Percentiles rank a stretch among this genome's conserved stretches.
These are phyloP conservation scores for Lasioglossum calceatum DNA, from an alignment of 2,888 invertebrate species.

Conservation along the genomic window DNA sequence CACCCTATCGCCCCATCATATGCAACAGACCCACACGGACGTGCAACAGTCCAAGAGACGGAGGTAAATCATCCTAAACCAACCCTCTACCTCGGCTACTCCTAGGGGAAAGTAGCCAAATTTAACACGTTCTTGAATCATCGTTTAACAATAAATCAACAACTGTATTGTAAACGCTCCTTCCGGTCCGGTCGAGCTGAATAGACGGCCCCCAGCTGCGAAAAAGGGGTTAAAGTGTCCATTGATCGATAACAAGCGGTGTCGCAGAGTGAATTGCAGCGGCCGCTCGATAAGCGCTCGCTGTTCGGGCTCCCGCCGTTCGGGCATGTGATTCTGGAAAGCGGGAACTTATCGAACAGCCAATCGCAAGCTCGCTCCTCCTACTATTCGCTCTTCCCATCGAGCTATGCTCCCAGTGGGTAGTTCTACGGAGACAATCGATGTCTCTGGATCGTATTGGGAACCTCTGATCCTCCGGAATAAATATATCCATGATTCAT, in stretches of 20 bases:
- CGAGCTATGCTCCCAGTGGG: not conserved
- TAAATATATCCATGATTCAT: not conserved
- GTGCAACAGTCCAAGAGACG: constrained; percentile 78
- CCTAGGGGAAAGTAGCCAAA: not conserved
- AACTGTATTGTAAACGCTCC: not conserved
- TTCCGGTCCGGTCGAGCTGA: not conserved
- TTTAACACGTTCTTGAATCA: not conserved
- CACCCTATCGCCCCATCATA: constrained; percentile 80
- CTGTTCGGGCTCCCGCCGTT: not conserved
- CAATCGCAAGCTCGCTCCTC: not conserved
- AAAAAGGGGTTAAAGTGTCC: not conserved
- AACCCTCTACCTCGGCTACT: not conserved
- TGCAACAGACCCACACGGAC: constrained; percentile 77
- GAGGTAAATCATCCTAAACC: constrained; percentile 64
- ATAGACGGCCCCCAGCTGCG: not conserved
- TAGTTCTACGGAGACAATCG: not conserved
- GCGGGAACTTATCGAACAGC: not conserved
- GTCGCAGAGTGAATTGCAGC: not conserved
- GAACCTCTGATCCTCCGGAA: not conserved
- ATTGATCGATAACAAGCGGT: not conserved
- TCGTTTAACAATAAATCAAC: no score
- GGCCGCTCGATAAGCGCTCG: not conserved
- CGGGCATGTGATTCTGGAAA: not conserved
- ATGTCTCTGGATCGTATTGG: not conserved
- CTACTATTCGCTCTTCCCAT: not conserved